Conservation (phyloP, 2,797 vertebrate species). For the Molossus alvarezi region DNA sequence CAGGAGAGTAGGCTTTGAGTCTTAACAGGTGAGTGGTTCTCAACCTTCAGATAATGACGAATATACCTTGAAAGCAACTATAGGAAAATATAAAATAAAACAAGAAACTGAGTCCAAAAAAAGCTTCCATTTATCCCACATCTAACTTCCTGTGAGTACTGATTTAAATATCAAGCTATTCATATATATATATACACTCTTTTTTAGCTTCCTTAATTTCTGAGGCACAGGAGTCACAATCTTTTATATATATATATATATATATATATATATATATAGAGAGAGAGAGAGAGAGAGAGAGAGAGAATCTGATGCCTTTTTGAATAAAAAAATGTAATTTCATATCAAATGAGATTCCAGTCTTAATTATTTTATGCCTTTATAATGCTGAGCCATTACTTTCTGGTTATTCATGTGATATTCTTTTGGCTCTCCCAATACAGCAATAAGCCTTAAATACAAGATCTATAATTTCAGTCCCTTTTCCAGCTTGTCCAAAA, state of each 20-base stretch:
- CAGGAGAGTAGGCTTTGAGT: neutral
- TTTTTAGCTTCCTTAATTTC: neutral
- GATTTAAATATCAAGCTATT: conserved; percentile 4
- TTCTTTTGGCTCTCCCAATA: neutral
- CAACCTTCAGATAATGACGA: neutral
- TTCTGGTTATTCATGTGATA: neutral
- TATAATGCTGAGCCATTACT: neutral
- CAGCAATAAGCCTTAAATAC: neutral
- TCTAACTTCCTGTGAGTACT: neutral
- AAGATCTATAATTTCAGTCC: neutral
- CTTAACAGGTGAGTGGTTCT: neutral
- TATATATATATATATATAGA: too few species aligned
- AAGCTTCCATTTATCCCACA: neutral
- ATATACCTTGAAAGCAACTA: neutral
- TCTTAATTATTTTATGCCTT: neutral
- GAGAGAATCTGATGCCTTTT: neutral
- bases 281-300: too few species aligned
- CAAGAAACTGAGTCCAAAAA: neutral
- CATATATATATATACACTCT: neutral
- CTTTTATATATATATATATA: neutral
- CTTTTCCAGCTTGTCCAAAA: conserved; percentile 1
- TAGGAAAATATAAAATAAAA: neutral
- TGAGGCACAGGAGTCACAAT: neutral
- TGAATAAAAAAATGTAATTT: conserved; percentile 21
- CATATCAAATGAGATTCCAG: neutral